Conservation (phyloP, 2,888 invertebrate species). For the Dicroscelio sp. region DNA sequence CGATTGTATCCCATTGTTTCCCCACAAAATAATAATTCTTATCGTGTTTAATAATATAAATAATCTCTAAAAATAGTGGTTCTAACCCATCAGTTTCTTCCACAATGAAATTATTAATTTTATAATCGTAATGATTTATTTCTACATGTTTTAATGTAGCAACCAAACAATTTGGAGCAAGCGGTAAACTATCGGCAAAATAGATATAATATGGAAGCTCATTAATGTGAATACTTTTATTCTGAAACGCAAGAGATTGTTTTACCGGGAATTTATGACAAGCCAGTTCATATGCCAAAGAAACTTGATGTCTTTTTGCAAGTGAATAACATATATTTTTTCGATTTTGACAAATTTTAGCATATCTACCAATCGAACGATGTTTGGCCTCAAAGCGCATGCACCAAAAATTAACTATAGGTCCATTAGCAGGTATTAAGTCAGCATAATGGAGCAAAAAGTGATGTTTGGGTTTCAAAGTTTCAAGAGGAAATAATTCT, state of each 20-base stretch:
- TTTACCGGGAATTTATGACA: neutral
- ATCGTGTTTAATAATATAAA: neutral
- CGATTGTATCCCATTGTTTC: slow-evolving; percentile 41
- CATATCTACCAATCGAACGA: neutral
- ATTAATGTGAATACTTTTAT: too few species aligned
- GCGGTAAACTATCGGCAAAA: too few species aligned
- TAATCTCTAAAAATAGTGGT: neutral
- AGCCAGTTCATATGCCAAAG: neutral
- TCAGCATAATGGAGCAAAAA: slow-evolving; percentile 1
- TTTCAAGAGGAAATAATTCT: neutral
- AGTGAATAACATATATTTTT: neutral
- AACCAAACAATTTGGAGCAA: too few species aligned
- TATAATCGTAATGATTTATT: too few species aligned
- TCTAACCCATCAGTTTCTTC: neutral
- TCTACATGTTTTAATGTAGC: too few species aligned
- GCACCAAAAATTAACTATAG: neutral
- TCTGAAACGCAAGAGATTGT: too few species aligned
- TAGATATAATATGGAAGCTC: too few species aligned
- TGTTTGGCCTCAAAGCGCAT: slow-evolving; percentile 35
- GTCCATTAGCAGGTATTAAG: neutral
- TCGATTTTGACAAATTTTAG: neutral
- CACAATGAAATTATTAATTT: too few species aligned
- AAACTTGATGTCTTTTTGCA: slow-evolving; percentile 6
- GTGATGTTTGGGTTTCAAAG: slow-evolving; percentile 26
- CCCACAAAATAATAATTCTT: neutral